Evolutionary conservation across 2,888 invertebrate species (phyloP).

Genomic region (Zeuzera pyrina): DNA sequence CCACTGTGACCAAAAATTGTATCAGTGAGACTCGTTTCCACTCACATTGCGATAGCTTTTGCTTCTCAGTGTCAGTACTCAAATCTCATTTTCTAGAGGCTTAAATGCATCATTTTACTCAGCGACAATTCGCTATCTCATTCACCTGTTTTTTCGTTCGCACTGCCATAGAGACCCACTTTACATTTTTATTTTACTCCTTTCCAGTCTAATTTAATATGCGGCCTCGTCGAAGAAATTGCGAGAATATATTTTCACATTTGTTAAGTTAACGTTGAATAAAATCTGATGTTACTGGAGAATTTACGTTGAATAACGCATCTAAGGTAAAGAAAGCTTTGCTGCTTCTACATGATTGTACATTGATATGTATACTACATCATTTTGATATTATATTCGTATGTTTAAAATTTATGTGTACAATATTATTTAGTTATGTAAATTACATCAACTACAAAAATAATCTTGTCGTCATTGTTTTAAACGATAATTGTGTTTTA

Average conservation of each 20-base stretch:
- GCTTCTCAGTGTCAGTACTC: slow-evolving; percentile 25
- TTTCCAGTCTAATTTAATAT: slow-evolving; percentile 63
- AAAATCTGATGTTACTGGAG: slow-evolving; percentile 32
- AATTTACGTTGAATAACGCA: slow-evolving; percentile 32
- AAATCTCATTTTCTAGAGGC: slow-evolving; percentile 43
- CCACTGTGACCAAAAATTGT: no score
- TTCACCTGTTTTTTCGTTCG: slow-evolving; percentile 27
- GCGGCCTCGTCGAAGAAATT: slow-evolving; percentile 51
- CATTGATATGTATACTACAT: no score
- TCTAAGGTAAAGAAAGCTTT: slow-evolving; percentile 23
- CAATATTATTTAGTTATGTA: no score
- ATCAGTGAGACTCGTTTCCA: no score
- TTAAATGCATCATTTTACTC: slow-evolving; percentile 29
- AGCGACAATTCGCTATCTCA: slow-evolving; percentile 21
- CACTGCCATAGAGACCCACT: slow-evolving; percentile 42
- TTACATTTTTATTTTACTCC: slow-evolving; percentile 59
- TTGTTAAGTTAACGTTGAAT: slow-evolving; percentile 47
- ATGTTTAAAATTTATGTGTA: no score
- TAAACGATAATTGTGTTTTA: no score
- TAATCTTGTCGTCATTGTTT: no score
- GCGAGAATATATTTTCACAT: slow-evolving; percentile 51
- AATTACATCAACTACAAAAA: no score
- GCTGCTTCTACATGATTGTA: slow-evolving; percentile 6
- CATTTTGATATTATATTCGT: no score
- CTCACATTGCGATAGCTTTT: no score